These are phyloP conservation scores for Drosophila cardini DNA, from an alignment of 1,140 invertebrate species.

Conservation along the genomic window DNA sequence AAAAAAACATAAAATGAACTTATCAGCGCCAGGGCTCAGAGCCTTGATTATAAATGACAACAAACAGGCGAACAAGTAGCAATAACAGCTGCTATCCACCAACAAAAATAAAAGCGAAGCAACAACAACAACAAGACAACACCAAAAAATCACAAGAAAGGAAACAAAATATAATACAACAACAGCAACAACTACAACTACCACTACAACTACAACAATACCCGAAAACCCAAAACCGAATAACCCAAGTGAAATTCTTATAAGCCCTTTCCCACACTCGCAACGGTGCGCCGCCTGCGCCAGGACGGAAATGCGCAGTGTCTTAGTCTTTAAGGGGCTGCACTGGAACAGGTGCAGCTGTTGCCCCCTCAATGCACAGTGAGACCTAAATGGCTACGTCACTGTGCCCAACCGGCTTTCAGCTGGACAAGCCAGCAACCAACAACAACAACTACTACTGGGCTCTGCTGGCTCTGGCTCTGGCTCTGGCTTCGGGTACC, in stretches of 20 bases:
- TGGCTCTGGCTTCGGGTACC: conserved; percentile 65
- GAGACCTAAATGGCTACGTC: conserved; percentile 50
- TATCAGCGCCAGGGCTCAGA: conserved; percentile 71
- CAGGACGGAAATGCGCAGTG: conserved; percentile 80
- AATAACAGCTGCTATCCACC: conserved; percentile 70
- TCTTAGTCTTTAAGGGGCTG: conserved; percentile 59
- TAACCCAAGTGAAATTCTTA: conserved; percentile 82
- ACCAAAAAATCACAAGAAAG: conserved; percentile 71
- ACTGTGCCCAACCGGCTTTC: conserved; percentile 49
- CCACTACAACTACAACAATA: conserved; percentile 51
- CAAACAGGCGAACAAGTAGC: conserved; percentile 76
- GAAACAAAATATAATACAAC: conserved; percentile 67
- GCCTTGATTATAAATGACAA: conserved; percentile 82
- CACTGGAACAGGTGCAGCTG: conserved; percentile 63
- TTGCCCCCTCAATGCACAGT: conserved; percentile 41
- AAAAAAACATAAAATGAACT: conserved; percentile 68
- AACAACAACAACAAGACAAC: conserved; percentile 37
- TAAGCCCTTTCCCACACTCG: conserved; percentile 82
- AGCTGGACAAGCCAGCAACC: conserved; percentile 47
- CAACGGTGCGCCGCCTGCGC: conserved; percentile 70
- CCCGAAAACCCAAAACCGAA: conserved; percentile 63
- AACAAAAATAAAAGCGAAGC: conserved; percentile 4
- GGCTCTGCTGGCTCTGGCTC: conserved; percentile 61
- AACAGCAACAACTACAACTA: conserved; percentile 37
- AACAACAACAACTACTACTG: conserved; percentile 70